These are phyloP conservation scores for Andrena cerasifolii DNA, from an alignment of 1,140 invertebrate species.

Conservation along the genomic window DNA sequence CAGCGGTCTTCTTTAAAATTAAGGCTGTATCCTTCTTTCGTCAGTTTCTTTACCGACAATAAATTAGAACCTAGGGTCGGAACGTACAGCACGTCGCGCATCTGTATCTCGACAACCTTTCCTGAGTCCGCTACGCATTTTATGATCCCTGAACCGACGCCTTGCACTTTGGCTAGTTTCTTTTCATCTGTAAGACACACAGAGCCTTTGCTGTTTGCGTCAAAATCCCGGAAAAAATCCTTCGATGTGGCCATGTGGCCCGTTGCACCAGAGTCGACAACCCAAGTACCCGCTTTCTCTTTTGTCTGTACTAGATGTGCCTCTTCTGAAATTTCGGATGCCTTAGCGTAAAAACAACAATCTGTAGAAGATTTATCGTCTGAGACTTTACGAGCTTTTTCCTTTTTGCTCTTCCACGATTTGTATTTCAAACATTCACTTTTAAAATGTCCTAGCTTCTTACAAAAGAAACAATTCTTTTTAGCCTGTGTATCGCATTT, in stretches of 20 bases:
- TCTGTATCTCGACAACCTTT: not conserved
- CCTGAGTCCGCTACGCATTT: not conserved
- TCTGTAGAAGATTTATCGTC: not conserved
- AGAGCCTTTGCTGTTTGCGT: no score
- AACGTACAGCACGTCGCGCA: not conserved
- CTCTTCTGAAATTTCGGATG: not conserved
- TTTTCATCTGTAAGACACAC: no score
- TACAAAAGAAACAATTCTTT: not conserved
- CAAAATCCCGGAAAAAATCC: no score
- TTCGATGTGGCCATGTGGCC: not conserved
- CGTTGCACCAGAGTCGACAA: not conserved
- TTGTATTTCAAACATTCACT: not conserved
- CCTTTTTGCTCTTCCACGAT: not conserved
- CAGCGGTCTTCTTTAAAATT: not conserved
- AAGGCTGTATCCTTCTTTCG: not conserved
- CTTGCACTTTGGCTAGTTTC: no score
- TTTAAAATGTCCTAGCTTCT: not conserved
- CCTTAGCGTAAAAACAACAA: not conserved
- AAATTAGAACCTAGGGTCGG: not conserved
- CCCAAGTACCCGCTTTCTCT: not conserved
- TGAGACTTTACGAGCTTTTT: not conserved
- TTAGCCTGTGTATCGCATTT: not conserved
- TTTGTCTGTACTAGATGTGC: no score
- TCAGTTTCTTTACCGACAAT: not conserved
- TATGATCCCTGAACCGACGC: not conserved